Conservation (phyloP, 2,113 vertebrate genomes). For the Eidolon helvum region DNA sequence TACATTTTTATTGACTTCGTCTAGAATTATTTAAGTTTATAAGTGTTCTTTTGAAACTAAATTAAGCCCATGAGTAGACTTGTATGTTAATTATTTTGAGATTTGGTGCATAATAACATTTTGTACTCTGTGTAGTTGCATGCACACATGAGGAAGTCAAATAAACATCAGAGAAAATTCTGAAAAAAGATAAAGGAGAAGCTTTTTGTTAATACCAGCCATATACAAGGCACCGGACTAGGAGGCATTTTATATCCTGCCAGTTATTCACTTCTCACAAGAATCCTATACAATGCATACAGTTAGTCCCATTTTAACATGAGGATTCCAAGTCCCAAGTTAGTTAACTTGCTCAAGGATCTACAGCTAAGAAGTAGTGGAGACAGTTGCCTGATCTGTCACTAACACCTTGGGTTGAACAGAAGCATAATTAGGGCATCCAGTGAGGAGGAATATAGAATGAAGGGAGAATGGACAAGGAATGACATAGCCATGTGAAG, state of each 20-base stretch:
- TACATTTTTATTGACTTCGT: conserved; percentile 17
- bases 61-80: not conserved
- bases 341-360: not conserved
- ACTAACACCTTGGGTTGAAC: not conserved
- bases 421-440: not conserved
- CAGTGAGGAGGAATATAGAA: not conserved
- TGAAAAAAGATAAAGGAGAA: not conserved
- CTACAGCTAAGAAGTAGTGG: not conserved
- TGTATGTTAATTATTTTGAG: conserved; percentile 50
- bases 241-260: not conserved
- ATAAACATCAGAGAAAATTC: not conserved
- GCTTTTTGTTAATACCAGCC: not conserved
- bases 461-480: not conserved
- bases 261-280: not conserved
- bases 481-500: not conserved
- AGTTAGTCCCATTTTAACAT: not conserved
- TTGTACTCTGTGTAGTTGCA: not conserved
- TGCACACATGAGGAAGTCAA: not conserved
- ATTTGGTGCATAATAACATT: not conserved
- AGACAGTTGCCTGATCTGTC: not conserved
- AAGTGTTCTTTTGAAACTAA: conserved; percentile 23
- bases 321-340: not conserved
- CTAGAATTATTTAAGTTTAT: not conserved
- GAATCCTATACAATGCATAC: not conserved
- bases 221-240: not conserved